These are phyloP conservation scores for Trematocara caparti DNA, from an alignment of 2,797 vertebrate species.

Conservation along the genomic window DNA sequence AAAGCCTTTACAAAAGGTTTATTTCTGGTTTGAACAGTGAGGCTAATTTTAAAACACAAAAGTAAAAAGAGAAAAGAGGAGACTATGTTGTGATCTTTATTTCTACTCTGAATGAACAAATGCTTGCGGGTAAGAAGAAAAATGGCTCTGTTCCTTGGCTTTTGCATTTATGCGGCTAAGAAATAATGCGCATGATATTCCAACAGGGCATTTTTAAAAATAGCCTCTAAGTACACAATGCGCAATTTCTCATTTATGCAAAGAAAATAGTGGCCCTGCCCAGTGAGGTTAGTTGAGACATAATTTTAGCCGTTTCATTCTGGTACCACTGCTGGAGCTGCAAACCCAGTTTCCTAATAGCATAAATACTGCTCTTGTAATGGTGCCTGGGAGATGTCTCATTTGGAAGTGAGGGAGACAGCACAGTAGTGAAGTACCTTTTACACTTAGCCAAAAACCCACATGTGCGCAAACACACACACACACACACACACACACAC, in stretches of 20 bases:
- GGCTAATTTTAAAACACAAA: constrained; percentile 52
- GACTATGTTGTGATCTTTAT: constrained; percentile 12
- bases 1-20: constrained; percentile 21
- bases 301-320: constrained; percentile 57
- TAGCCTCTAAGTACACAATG: constrained; percentile 42
- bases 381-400: constrained; percentile 53
- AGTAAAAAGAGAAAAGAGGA: constrained; percentile 19
- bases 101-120: constrained; percentile 18
- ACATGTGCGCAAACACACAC: not conserved
- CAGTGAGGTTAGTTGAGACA: constrained; percentile 50
- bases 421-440: constrained; percentile 28
- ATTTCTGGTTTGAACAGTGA: constrained; percentile 32
- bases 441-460: constrained; percentile 41
- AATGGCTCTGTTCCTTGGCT: constrained; percentile 1
- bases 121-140: not conserved
- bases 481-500: not conserved
- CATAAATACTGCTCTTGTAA: constrained; percentile 63
- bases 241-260: constrained; percentile 61
- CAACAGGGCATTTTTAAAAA: constrained; percentile 25
- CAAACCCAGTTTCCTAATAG: constrained; percentile 53
- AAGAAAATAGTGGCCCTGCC: constrained; percentile 51
- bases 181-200: constrained; percentile 42
- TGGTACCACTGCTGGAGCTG: constrained; percentile 21
- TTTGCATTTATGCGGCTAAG: constrained; percentile 7
- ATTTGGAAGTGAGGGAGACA: constrained; percentile 48